Conservation (phyloP, 1,140 invertebrate species). For the Sitodiplosis mosellana region DNA sequence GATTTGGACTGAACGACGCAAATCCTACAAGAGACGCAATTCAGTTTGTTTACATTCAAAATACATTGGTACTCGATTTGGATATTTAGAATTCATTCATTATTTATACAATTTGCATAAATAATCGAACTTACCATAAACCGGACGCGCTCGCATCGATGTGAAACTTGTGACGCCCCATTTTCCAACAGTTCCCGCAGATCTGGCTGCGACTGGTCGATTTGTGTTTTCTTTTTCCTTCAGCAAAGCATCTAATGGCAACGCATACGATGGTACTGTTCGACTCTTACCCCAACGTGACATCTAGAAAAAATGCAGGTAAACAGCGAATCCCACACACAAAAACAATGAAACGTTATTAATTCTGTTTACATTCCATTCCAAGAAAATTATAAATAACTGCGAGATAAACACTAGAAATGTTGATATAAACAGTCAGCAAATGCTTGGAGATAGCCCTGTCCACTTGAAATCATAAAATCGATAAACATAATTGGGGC, state of each 20-base stretch:
- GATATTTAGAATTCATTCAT: not conserved
- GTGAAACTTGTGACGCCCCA: constrained; percentile 90
- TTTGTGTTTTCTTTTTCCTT: constrained; percentile 70
- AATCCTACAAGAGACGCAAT: not conserved
- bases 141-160: constrained; percentile 39
- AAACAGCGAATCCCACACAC: too few relatives aligned
- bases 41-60: not conserved
- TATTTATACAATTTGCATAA: not conserved
- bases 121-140: not conserved
- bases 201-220: constrained; percentile 68
- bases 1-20: not conserved
- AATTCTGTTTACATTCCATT: too few relatives aligned
- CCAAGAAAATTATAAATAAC: too few relatives aligned
- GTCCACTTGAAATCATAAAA: too few relatives aligned
- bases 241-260: constrained; percentile 38
- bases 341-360: too few relatives aligned
- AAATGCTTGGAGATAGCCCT: too few relatives aligned
- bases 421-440: too few relatives aligned
- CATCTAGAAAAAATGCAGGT: too few relatives aligned
- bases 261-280: constrained; percentile 25
- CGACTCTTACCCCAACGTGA: constrained; percentile 38
- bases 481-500: too few relatives aligned
- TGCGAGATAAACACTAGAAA: too few relatives aligned
- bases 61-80: not conserved
- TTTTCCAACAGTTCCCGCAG: constrained; percentile 74